These are phyloP conservation scores for Pygocentrus nattereri DNA, from an alignment of 2,797 vertebrate species.

Conservation along the genomic window DNA sequence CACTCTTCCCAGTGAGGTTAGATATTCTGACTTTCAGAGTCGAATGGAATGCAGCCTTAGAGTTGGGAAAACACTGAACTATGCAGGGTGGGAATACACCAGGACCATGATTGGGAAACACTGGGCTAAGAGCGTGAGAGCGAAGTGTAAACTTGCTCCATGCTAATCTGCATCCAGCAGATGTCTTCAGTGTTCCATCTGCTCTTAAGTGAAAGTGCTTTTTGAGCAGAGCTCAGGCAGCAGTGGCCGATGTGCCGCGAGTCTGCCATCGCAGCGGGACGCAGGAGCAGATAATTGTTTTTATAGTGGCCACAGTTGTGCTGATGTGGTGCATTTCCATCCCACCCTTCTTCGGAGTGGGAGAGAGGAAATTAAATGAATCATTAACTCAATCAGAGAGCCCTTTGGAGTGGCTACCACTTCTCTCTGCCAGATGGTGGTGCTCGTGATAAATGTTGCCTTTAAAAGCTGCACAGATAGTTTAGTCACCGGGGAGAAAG, in stretches of 20 bases:
- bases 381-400: slow-evolving; percentile 78
- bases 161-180: slow-evolving; percentile 25
- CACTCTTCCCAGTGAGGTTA: background rate
- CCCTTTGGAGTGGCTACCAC: slow-evolving; percentile 66
- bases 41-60: background rate
- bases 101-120: background rate
- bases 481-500: slow-evolving; percentile 30
- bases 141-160: background rate
- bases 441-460: slow-evolving; percentile 67
- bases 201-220: slow-evolving; percentile 43
- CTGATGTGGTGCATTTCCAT: slow-evolving; percentile 54
- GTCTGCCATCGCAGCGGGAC: slow-evolving; percentile 38
- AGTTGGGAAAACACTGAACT: background rate
- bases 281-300: slow-evolving; percentile 57
- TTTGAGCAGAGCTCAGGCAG: slow-evolving; percentile 44
- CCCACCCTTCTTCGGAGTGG: slow-evolving; percentile 55
- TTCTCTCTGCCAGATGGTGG: slow-evolving; percentile 74
- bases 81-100: background rate
- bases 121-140: background rate
- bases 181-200: slow-evolving; percentile 41
- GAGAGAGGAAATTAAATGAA: slow-evolving; percentile 71
- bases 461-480: slow-evolving; percentile 29
- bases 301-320: slow-evolving; percentile 55
- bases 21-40: background rate
- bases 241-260: slow-evolving; percentile 3